A percentile compares a stretch with the other conserved stretches of the same genome.
Evolutionary conservation across 2,888 invertebrate species (phyloP).

Genomic region (Prenolepis imparis): DNA sequence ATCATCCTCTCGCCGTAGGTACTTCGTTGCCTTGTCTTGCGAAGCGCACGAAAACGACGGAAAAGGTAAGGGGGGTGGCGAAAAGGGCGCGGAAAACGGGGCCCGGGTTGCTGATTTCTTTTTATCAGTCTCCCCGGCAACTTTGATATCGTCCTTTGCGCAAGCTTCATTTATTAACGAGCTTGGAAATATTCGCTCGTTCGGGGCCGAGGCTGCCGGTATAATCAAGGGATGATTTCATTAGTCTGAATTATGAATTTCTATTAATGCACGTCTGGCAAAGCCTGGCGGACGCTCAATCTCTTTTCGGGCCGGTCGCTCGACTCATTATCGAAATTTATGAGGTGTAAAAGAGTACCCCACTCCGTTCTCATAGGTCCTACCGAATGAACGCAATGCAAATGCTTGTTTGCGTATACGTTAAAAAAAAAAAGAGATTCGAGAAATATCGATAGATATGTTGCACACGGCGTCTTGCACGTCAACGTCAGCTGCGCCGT

Average conservation of each 20-base stretch:
- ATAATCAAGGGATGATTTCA: slow-evolving; percentile 56
- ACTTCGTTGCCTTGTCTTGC: slow-evolving; percentile 62
- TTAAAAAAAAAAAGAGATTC: not conserved
- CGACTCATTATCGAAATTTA: slow-evolving; percentile 43
- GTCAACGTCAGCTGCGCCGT: slow-evolving; percentile 3
- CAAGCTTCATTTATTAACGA: slow-evolving; percentile 62
- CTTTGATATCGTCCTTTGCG: slow-evolving; percentile 62
- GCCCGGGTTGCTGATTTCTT: slow-evolving; percentile 64
- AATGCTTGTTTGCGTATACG: slow-evolving; percentile 7
- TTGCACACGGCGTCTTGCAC: not conserved
- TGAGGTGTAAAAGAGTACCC: slow-evolving; percentile 13
- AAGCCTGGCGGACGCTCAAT: slow-evolving; percentile 33
- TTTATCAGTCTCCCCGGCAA: slow-evolving; percentile 64
- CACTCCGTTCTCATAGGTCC: not conserved
- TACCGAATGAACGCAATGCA: not conserved
- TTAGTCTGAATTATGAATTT: slow-evolving; percentile 55
- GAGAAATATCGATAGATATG: slow-evolving; percentile 35
- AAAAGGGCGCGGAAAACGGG: not conserved
- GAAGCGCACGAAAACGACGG: not conserved
- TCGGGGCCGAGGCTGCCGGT: slow-evolving; percentile 30
- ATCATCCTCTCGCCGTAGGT: slow-evolving; percentile 65
- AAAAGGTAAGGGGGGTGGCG: not conserved
- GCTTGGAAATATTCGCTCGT: slow-evolving; percentile 56
- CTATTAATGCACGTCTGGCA: slow-evolving; percentile 51
- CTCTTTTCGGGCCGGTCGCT: slow-evolving; percentile 36